Evolutionary conservation across 2,888 invertebrate species (phyloP).

Genomic region (Timandra comae): DNA sequence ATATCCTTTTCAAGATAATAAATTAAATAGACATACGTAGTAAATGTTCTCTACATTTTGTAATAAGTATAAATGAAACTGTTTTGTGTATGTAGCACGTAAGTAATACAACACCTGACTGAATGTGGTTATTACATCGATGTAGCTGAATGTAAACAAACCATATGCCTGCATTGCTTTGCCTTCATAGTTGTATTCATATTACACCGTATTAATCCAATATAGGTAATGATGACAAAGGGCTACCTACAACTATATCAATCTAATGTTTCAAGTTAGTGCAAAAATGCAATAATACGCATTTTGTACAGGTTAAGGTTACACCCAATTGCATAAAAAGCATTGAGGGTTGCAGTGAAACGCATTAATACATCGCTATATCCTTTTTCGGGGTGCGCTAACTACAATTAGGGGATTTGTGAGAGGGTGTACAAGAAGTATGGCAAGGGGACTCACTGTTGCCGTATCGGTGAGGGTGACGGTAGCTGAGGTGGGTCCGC

Average conservation of each 20-base stretch:
- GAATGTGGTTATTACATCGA: conserved; percentile 42
- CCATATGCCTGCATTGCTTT: conserved; percentile 23
- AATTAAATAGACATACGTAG: no score
- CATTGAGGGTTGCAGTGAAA: conserved; percentile 24
- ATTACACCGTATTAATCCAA: conserved; percentile 17
- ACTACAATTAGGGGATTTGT: conserved; percentile 62
- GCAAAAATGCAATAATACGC: no score
- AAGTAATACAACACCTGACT: conserved; percentile 53
- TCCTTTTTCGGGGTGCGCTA: conserved; percentile 62
- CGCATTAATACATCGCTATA: conserved; percentile 54
- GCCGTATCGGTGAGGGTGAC: conserved; percentile 73
- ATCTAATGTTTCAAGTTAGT: not conserved
- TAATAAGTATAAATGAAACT: no score
- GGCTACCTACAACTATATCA: not conserved
- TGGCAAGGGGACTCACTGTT: conserved; percentile 74
- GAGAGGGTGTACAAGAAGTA: conserved; percentile 63
- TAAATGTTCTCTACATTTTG: no score
- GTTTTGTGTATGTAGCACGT: conserved; percentile 30
- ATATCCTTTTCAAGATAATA: no score
- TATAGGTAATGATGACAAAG: not conserved
- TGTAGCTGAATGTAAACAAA: conserved; percentile 50
- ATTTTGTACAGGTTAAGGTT: not conserved
- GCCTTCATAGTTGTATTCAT: conserved; percentile 25
- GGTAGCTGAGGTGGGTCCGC: conserved; percentile 64
- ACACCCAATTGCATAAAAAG: conserved; percentile 8